Conservation (phyloP, 2,797 vertebrate genomes). For the Trachops cirrhosus region DNA sequence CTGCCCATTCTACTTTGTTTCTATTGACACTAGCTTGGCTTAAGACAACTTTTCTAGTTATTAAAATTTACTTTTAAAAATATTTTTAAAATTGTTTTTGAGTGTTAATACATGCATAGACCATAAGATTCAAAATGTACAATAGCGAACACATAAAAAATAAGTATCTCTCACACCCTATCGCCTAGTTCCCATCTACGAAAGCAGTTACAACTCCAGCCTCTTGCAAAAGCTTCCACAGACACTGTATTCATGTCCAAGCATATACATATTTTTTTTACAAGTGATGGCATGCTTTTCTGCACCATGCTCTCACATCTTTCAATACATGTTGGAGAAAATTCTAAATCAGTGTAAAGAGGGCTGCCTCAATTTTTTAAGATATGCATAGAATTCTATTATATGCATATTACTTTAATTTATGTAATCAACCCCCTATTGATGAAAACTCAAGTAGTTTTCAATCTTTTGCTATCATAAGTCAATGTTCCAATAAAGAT, state of each 20-base stretch:
- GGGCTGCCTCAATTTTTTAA: neutral
- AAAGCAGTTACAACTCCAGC: neutral
- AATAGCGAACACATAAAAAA: neutral
- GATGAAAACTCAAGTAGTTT: slow-evolving; percentile 49
- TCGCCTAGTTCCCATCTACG: neutral
- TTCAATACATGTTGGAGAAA: slow-evolving; percentile 1
- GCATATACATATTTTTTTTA: neutral
- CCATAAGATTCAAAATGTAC: neutral
- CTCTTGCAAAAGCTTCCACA: neutral
- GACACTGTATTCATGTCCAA: neutral
- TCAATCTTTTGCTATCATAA: slow-evolving; percentile 21
- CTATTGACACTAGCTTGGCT: neutral
- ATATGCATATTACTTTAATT: neutral
- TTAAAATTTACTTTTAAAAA: neutral
- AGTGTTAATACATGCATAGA: neutral
- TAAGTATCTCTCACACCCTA: neutral
- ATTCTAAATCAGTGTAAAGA: slow-evolving; percentile 9
- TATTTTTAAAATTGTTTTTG: neutral
- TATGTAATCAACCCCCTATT: slow-evolving; percentile 25
- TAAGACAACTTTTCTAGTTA: neutral
- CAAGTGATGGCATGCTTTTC: neutral
- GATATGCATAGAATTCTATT: slow-evolving; percentile 24
- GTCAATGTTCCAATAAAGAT: neutral
- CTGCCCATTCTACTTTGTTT: neutral
- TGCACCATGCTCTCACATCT: neutral